A percentile compares a stretch with the other conserved stretches of the same genome.
Conservation (phyloP, 2,113 vertebrate species). For the Apodemus sylvaticus region DNA sequence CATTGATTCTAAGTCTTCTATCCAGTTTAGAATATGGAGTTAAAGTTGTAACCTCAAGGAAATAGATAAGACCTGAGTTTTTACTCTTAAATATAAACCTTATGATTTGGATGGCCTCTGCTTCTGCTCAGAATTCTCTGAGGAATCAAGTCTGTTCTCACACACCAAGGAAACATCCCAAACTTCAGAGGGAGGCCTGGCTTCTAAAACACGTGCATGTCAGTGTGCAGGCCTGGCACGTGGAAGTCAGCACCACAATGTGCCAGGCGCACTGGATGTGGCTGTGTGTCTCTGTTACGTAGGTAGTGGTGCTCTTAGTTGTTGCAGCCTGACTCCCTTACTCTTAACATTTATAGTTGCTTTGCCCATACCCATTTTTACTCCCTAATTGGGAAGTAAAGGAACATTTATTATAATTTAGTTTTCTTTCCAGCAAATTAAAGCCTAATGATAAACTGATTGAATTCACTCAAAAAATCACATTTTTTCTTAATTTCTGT, state of each 20-base stretch:
- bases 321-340: not conserved
- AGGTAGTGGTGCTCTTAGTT: not conserved
- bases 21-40: slow-evolving; percentile 17
- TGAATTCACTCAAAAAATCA: not conserved
- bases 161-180: not conserved
- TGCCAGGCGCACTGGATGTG: not conserved
- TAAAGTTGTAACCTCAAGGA: slow-evolving; percentile 3
- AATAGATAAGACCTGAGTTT: not conserved
- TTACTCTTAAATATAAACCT: not conserved
- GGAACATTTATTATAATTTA: not conserved
- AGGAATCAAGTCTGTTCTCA: not conserved
- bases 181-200: not conserved
- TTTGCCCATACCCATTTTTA: not conserved
- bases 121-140: not conserved
- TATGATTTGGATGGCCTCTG: not conserved
- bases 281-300: not conserved
- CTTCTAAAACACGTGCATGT: not conserved
- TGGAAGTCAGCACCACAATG: not conserved
- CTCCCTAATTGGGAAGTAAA: not conserved
- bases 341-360: not conserved
- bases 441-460: not conserved
- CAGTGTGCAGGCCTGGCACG: not conserved
- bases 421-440: not conserved
- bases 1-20: not conserved
- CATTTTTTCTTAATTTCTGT: not conserved